Conservation (phyloP, 2,797 vertebrate species). For the Coccyzus lansbergi region DNA sequence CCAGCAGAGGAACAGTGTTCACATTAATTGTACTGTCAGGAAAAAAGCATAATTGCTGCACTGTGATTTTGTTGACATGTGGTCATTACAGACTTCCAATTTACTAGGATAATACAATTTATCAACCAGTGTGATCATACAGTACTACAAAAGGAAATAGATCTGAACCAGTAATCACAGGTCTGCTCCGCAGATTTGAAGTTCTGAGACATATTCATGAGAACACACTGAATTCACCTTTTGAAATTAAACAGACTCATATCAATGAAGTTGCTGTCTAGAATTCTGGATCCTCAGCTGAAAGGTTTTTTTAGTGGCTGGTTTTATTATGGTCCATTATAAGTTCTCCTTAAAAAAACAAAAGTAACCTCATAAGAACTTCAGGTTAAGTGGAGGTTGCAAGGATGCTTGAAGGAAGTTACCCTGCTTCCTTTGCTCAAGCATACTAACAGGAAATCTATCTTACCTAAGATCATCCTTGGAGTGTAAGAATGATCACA, state of each 20-base stretch:
- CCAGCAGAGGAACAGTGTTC: neutral
- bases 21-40: neutral
- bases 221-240: neutral
- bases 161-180: neutral
- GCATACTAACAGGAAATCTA: neutral
- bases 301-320: neutral
- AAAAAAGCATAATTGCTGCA: neutral
- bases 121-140: accelerated
- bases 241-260: neutral
- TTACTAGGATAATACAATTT: neutral
- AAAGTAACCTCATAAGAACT: neutral
- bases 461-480: neutral
- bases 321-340: neutral
- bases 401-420: neutral
- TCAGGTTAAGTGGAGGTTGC: neutral
- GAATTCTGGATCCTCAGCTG: neutral
- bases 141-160: neutral
- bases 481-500: neutral
- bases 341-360: neutral
- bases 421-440: neutral
- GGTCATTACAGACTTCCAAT: neutral
- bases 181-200: neutral
- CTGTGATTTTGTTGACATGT: neutral
- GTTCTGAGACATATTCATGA: neutral
- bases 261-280: neutral